Evolutionary conservation across 1,140 invertebrate genomes (phyloP).

Genomic region (Drosophila carrolli): DNA sequence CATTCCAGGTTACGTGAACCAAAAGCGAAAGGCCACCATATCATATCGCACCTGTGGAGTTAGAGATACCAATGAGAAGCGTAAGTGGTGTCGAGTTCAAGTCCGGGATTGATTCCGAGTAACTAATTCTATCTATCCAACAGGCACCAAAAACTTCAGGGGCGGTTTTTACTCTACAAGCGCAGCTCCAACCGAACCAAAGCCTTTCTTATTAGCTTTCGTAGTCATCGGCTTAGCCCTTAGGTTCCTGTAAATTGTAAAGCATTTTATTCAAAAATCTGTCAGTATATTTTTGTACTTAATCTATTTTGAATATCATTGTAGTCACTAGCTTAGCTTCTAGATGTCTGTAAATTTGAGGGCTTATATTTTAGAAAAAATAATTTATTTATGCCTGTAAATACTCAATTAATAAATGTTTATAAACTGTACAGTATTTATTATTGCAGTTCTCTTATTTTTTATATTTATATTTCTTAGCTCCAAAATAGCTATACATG

Average conservation of each 20-base stretch:
- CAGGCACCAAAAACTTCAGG: conserved; percentile 68
- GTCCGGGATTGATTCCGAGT: background rate
- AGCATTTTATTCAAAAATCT: background rate
- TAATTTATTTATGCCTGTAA: conserved; percentile 13
- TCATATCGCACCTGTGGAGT: conserved; percentile 90
- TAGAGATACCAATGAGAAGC: conserved; percentile 89
- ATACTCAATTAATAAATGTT: background rate
- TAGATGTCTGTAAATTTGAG: conserved; percentile 17
- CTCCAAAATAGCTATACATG: background rate
- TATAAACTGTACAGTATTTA: background rate
- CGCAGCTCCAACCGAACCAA: conserved; percentile 55
- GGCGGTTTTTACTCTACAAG: conserved; percentile 58
- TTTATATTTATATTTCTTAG: background rate
- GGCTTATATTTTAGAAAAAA: background rate
- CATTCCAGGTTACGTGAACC: conserved; percentile 90
- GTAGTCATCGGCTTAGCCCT: conserved; percentile 57
- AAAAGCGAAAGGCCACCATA: conserved; percentile 89
- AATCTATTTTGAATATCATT: background rate
- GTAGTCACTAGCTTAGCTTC: conserved; percentile 32
- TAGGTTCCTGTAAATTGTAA: conserved; percentile 33
- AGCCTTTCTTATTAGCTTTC: conserved; percentile 49
- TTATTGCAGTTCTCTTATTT: background rate
- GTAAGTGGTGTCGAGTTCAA: too few species aligned
- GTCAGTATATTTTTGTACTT: background rate
- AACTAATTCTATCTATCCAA: background rate